phyloP scores from a whole-genome alignment of 2,797 vertebrate species.

The Leptoclinus maculatus region DNA sequence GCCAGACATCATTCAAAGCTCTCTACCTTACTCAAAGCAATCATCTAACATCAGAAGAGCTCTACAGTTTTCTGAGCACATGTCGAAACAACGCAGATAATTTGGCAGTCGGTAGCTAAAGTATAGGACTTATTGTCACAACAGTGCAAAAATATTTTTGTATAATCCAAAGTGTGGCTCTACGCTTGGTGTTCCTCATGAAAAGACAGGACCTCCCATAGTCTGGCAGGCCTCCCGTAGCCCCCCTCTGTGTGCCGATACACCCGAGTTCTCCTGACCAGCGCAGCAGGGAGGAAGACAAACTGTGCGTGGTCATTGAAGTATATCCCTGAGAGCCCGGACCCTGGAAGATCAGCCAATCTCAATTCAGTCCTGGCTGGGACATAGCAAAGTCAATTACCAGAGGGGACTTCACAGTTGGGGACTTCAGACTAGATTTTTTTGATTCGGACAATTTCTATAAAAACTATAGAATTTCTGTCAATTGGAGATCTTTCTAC shows the following conservation, averaged over 20 bases:
- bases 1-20: too few species aligned
- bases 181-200: not conserved
- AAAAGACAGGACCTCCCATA: conserved; percentile 50
- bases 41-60: too few species aligned
- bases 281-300: conserved; percentile 32
- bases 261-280: conserved; percentile 75
- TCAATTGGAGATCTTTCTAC: not conserved
- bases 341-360: not conserved
- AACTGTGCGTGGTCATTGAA: conserved; percentile 60
- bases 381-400: not conserved
- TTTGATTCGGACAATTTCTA: not conserved
- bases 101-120: too few species aligned
- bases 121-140: not conserved
- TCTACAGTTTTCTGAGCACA: not conserved
- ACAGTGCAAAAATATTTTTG: not conserved
- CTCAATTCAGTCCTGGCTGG: not conserved
- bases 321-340: conserved; percentile 42
- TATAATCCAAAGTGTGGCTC: conserved; percentile 1
- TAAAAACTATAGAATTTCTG: not conserved
- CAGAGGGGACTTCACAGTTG: not conserved
- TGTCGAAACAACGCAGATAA: too few species aligned
- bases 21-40: too few species aligned
- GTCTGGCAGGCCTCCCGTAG: conserved; percentile 46
- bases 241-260: conserved; percentile 40
- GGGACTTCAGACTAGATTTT: not conserved